Evolutionary conservation across 2,113 vertebrate genomes (phyloP).

Genomic region (Synodontis membranacea): DNA sequence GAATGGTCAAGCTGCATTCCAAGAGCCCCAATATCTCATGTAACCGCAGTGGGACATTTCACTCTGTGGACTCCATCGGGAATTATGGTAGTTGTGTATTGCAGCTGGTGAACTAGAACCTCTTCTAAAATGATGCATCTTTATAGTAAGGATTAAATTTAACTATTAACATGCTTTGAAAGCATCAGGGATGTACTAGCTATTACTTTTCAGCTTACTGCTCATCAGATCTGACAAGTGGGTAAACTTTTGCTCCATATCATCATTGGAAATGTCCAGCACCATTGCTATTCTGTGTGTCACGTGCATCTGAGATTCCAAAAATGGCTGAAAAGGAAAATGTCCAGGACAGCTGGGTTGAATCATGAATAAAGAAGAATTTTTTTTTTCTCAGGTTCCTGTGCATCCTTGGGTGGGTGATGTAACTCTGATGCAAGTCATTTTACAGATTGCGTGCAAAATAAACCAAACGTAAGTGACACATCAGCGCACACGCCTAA

Average conservation of each 20-base stretch:
- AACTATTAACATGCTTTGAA: conserved; percentile 37
- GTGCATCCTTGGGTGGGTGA: conserved; percentile 3
- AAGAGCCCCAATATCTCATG: too few species aligned
- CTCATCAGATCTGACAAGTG: conserved; percentile 20
- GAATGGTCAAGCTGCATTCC: too few species aligned
- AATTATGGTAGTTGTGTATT: too few species aligned
- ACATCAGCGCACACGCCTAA: neutral
- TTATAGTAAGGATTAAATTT: neutral
- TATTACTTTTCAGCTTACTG: neutral
- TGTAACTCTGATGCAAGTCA: conserved; percentile 39
- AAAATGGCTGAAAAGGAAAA: neutral
- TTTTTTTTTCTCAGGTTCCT: neutral
- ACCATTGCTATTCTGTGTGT: neutral
- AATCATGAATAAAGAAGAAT: neutral
- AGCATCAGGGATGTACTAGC: conserved; percentile 2
- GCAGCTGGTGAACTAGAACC: neutral
- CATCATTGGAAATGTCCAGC: neutral
- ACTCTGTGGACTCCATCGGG: too few species aligned
- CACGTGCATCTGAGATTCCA: neutral
- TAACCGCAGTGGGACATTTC: too few species aligned
- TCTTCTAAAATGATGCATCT: neutral
- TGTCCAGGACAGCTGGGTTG: neutral
- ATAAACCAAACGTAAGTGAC: neutral
- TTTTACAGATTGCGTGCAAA: neutral
- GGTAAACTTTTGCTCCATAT: conserved; percentile 18